Percentiles rank a stretch among this genome's conserved stretches.
Evolutionary conservation across 2,113 vertebrate species (phyloP).

Genomic region (Abramis brama): DNA sequence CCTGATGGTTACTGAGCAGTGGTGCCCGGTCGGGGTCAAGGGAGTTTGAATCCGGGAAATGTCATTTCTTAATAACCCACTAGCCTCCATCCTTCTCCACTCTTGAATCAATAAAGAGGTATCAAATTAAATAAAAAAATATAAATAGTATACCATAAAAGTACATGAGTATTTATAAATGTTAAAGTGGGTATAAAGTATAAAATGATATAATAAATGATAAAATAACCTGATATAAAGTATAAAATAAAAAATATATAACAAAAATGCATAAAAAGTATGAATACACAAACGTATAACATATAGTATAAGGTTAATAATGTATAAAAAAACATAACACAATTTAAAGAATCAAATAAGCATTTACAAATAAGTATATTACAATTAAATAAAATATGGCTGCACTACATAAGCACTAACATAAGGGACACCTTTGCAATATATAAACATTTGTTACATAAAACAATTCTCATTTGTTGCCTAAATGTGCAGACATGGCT

Average conservation of each 20-base stretch:
- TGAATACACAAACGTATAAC: neutral
- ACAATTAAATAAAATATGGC: neutral
- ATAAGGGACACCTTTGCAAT: neutral
- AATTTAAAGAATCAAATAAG: neutral
- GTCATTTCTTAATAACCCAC: slow-evolving; percentile 1
- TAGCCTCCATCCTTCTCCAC: neutral
- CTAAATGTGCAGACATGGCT: slow-evolving; percentile 28
- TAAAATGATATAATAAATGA: no score
- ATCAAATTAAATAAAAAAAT: neutral
- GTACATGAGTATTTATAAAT: neutral
- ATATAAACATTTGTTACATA: neutral
- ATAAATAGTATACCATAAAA: slow-evolving; percentile 8
- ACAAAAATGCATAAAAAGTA: neutral
- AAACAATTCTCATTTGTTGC: neutral
- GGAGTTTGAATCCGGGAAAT: neutral
- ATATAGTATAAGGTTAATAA: neutral
- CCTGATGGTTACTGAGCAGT: slow-evolving; percentile 1
- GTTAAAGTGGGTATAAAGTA: neutral
- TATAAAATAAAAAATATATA: neutral
- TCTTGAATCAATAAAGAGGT: slow-evolving; percentile 13
- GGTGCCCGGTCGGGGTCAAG: neutral
- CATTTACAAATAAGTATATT: no score
- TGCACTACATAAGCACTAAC: neutral
- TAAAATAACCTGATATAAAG: no score
- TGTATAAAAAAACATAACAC: neutral